These are phyloP conservation scores for Agrypnia vestita DNA, from an alignment of 1,140 invertebrate species.

Conservation along the genomic window DNA sequence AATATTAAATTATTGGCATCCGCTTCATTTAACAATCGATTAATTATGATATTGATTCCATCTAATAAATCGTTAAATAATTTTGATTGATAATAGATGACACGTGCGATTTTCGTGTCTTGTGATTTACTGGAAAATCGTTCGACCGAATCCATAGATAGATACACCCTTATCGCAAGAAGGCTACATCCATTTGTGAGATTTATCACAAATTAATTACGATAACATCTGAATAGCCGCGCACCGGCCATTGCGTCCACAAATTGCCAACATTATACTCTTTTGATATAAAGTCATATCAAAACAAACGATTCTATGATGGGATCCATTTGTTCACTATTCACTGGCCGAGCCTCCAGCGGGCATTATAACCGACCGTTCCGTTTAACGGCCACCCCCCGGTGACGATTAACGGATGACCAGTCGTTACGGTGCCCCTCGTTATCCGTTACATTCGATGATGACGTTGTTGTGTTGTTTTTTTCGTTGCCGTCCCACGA, in stretches of 20 bases:
- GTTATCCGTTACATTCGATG: slow-evolving; percentile 40
- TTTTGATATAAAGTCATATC: slow-evolving; percentile 50
- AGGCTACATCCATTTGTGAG: slow-evolving; percentile 2
- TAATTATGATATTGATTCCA: too few relatives aligned
- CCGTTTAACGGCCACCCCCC: slow-evolving; percentile 51
- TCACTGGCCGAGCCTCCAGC: slow-evolving; percentile 44
- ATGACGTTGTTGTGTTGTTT: slow-evolving; percentile 36
- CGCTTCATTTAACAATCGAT: too few relatives aligned
- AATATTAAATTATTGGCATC: too few relatives aligned
- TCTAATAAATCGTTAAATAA: too few relatives aligned
- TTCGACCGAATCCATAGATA: neutral
- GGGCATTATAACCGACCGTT: slow-evolving; percentile 53
- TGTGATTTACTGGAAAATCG: too few relatives aligned
- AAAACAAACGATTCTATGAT: slow-evolving; percentile 47
- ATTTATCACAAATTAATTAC: slow-evolving; percentile 43
- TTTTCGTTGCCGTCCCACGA: neutral
- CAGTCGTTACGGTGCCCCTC: slow-evolving; percentile 52
- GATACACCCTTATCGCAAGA: slow-evolving; percentile 4
- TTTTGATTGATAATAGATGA: too few relatives aligned
- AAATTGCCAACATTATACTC: slow-evolving; percentile 39
- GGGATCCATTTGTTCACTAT: slow-evolving; percentile 51
- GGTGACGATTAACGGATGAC: slow-evolving; percentile 57
- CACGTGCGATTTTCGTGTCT: too few relatives aligned
- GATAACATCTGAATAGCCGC: slow-evolving; percentile 30
- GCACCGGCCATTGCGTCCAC: slow-evolving; percentile 23